Percentiles rank a stretch among this genome's conserved stretches.
phyloP scores from a whole-genome alignment of 2,888 invertebrate genomes.

The Agrenia bidenticulata region DNA sequence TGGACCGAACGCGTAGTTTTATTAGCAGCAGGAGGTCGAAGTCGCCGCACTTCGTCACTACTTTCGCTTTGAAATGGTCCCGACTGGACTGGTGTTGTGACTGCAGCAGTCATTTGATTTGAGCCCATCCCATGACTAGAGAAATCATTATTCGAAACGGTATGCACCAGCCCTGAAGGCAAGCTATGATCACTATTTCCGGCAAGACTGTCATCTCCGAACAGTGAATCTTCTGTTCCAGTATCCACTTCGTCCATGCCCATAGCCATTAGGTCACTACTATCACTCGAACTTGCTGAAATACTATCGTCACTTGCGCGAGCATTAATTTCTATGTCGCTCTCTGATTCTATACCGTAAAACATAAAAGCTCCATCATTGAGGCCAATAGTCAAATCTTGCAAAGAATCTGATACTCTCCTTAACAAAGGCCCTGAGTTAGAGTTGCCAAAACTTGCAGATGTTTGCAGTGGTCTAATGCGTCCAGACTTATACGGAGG shows the following conservation, averaged over 20 bases:
- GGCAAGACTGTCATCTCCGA: neutral
- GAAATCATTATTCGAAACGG: neutral
- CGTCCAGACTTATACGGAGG: neutral
- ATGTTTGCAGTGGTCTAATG: slow-evolving; percentile 50
- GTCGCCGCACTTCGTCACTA: neutral
- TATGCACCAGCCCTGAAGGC: neutral
- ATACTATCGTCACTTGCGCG: slow-evolving; percentile 15
- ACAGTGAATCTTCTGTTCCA: slow-evolving; percentile 3
- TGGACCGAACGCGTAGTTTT: neutral
- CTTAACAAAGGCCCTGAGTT: slow-evolving; percentile 26
- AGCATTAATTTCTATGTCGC: slow-evolving; percentile 14
- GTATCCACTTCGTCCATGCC: slow-evolving; percentile 13
- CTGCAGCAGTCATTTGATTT: neutral
- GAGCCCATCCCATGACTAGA: no score
- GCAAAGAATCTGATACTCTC: slow-evolving; percentile 32
- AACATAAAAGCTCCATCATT: slow-evolving; percentile 17
- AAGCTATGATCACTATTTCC: no score
- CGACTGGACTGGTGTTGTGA: neutral
- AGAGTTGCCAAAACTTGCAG: slow-evolving; percentile 18
- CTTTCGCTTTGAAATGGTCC: neutral
- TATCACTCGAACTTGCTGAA: slow-evolving; percentile 7
- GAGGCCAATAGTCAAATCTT: slow-evolving; percentile 29
- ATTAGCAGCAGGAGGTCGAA: neutral
- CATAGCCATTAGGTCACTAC: slow-evolving; percentile 10
- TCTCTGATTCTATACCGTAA: slow-evolving; percentile 22